phyloP scores from a whole-genome alignment of 1,140 invertebrate species.

The Riptortus pedestris region DNA sequence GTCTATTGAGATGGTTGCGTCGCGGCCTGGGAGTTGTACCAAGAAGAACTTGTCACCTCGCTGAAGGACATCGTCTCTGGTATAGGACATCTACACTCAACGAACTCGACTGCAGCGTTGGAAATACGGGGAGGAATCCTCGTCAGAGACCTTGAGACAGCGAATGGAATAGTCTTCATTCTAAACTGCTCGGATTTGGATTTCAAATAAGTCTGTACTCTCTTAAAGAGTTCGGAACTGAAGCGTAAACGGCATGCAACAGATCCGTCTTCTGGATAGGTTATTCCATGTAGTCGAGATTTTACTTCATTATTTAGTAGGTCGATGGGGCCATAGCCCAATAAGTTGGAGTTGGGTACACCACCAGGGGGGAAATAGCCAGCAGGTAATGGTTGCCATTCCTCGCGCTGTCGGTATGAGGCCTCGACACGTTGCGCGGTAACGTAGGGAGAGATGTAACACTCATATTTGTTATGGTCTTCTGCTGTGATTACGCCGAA shows the following conservation, averaged over 20 bases:
- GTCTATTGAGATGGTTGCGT: too few species aligned
- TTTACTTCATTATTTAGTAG: background rate
- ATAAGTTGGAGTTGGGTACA: background rate
- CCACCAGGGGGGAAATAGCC: background rate
- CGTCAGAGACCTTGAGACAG: background rate
- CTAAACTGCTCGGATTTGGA: background rate
- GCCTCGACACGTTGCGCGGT: background rate
- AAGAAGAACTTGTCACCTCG: too few species aligned
- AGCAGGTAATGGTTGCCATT: background rate
- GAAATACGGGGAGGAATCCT: background rate
- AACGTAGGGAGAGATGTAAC: background rate
- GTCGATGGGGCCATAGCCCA: background rate
- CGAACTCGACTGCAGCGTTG: background rate
- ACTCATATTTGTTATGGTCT: constrained; percentile 5
- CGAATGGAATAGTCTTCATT: background rate
- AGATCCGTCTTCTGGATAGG: background rate
- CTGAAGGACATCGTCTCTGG: too few species aligned
- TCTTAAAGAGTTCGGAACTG: background rate
- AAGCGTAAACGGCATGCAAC: background rate
- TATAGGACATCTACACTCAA: background rate
- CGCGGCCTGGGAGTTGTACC: too few species aligned
- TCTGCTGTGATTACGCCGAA: background rate
- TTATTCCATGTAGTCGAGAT: background rate
- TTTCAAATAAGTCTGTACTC: background rate
- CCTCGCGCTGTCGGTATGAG: background rate